Conservation (phyloP, 2,797 vertebrate genomes). For the Platalea minor region DNA sequence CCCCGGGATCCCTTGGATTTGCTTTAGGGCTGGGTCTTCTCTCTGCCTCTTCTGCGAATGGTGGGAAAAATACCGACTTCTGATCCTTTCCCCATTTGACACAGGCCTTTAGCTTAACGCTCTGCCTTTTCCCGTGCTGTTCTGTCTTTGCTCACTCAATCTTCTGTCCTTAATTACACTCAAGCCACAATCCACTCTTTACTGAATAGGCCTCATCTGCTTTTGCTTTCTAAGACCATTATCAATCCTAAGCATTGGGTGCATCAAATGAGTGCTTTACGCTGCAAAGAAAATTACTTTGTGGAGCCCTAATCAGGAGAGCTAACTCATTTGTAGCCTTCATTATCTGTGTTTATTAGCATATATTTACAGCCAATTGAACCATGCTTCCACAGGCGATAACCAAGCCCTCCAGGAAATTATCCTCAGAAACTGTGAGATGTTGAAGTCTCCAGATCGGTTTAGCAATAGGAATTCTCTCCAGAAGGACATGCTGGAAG, state of each 20-base stretch:
- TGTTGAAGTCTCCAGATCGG: background rate
- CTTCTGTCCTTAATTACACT: conserved; percentile 11
- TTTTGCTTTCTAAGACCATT: conserved; percentile 29
- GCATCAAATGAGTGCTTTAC: background rate
- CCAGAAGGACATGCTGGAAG: background rate
- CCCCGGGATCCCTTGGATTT: background rate
- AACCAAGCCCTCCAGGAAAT: background rate
- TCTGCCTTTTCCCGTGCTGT: background rate
- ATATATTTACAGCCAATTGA: background rate
- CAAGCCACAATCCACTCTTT: background rate
- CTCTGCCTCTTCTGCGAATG: background rate
- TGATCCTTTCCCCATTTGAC: background rate
- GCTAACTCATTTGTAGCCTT: background rate
- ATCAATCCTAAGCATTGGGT: background rate
- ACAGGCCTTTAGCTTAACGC: background rate
- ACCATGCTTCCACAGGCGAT: background rate
- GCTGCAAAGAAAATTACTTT: background rate
- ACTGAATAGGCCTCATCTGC: background rate
- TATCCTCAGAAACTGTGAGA: background rate
- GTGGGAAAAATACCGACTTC: background rate
- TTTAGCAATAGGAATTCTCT: background rate
- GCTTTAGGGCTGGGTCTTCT: background rate
- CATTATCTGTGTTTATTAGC: conserved; percentile 20
- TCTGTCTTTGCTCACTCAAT: background rate
- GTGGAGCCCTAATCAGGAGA: background rate